These are phyloP conservation scores for Cybosia mesomella DNA, from an alignment of 2,888 invertebrate species.

Conservation along the genomic window DNA sequence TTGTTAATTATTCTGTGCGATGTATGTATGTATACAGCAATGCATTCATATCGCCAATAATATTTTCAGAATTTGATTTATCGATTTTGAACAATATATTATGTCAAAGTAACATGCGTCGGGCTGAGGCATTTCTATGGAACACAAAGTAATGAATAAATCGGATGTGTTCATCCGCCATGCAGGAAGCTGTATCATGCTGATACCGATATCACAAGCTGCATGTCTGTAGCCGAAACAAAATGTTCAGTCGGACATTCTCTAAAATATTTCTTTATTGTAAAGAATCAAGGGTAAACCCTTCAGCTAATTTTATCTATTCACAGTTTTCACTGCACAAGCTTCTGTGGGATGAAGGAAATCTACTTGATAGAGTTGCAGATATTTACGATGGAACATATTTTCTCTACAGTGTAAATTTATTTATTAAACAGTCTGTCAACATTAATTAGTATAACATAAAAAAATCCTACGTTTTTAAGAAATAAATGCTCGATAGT, in stretches of 20 bases:
- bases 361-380: conserved; percentile 40
- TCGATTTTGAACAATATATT: conserved; percentile 66
- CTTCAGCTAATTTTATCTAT: conserved; percentile 35
- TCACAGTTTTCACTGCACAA: conserved; percentile 47
- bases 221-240: conserved; percentile 63
- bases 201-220: conserved; percentile 76
- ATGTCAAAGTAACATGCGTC: conserved; percentile 81
- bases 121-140: conserved; percentile 85
- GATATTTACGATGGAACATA: conserved; percentile 29
- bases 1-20: conserved; percentile 66
- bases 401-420: conserved; percentile 39
- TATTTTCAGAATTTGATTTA: conserved; percentile 51
- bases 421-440: conserved; percentile 25
- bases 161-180: conserved; percentile 83
- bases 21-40: conserved; percentile 59
- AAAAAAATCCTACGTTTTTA: conserved; percentile 17
- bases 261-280: conserved; percentile 47
- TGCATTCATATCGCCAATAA: conserved; percentile 67
- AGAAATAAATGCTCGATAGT: conserved; percentile 22
- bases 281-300: conserved; percentile 19
- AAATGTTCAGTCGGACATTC: conserved; percentile 43
- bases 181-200: conserved; percentile 86
- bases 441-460: conserved; percentile 18
- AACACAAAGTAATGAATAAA: conserved; percentile 81
- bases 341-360: conserved; percentile 47